phyloP scores from a whole-genome alignment of 1,140 invertebrate genomes.

The Hyles euphorbiae region DNA sequence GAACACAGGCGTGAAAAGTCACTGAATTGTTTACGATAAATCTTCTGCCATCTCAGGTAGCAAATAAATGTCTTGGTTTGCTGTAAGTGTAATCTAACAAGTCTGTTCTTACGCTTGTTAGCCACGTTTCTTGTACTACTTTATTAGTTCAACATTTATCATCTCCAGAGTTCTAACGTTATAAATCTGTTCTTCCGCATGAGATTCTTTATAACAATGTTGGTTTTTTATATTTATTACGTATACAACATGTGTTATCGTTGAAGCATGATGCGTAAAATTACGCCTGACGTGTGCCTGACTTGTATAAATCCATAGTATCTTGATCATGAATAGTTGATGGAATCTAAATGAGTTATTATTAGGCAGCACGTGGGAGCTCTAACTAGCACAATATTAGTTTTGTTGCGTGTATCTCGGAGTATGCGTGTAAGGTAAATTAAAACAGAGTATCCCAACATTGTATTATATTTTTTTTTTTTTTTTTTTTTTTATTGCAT shows the following conservation, averaged over 20 bases:
- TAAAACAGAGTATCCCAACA: too few relatives aligned
- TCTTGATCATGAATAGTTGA: slow-evolving; percentile 4
- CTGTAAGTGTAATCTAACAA: background rate
- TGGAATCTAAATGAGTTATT: background rate
- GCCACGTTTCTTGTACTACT: background rate
- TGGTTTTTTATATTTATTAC: background rate
- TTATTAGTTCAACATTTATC: too few relatives aligned
- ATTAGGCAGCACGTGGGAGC: background rate
- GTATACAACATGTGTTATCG: too few relatives aligned
- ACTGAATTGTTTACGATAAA: slow-evolving; percentile 32
- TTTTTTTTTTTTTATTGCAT: too few relatives aligned
- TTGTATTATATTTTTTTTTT: too few relatives aligned
- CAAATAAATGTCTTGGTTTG: slow-evolving; percentile 23
- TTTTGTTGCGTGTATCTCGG: too few relatives aligned
- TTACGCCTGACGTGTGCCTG: too few relatives aligned
- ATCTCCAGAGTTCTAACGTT: background rate
- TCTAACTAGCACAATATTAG: too few relatives aligned
- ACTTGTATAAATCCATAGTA: background rate
- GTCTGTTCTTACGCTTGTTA: background rate
- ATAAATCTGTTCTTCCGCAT: background rate
- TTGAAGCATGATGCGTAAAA: too few relatives aligned
- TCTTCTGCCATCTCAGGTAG: slow-evolving; percentile 31
- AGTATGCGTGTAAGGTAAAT: too few relatives aligned
- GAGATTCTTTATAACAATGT: background rate
- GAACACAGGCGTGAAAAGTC: slow-evolving; percentile 22